phyloP scores from a whole-genome alignment of 2,797 vertebrate species.

The Sebastes iracundus region DNA sequence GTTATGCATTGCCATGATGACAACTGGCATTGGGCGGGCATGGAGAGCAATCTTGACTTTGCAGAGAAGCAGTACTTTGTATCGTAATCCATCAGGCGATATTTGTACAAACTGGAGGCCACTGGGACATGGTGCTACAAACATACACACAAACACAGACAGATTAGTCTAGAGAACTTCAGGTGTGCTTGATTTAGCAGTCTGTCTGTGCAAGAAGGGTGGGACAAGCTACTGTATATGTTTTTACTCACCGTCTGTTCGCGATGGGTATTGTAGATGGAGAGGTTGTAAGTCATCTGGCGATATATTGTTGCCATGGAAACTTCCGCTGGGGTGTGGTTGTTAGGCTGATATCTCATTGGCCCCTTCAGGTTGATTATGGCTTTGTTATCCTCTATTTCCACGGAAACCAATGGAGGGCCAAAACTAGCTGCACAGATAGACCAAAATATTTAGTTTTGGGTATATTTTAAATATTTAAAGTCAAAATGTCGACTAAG shows the following conservation, averaged over 20 bases:
- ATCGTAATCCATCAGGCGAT: constrained; percentile 47
- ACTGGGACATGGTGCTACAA: constrained; percentile 53
- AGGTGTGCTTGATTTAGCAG: background rate
- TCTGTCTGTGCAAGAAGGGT: background rate
- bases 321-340: constrained; percentile 25
- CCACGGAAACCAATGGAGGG: constrained; percentile 71
- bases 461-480: background rate
- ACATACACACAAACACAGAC: background rate
- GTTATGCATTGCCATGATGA: constrained; percentile 68
- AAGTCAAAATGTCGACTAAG: background rate
- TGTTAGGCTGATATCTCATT: constrained; percentile 66
- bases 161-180: background rate
- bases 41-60: constrained; percentile 24
- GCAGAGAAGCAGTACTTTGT: constrained; percentile 78
- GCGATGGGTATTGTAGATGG: constrained; percentile 43
- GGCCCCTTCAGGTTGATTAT: constrained; percentile 74
- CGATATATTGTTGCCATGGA: constrained; percentile 70
- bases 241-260: constrained; percentile 56
- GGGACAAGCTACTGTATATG: background rate
- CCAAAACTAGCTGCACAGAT: constrained; percentile 73
- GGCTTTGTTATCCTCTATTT: constrained; percentile 50
- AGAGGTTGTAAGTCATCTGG: constrained; percentile 75
- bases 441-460: background rate
- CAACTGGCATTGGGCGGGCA: constrained; percentile 26
- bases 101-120: constrained; percentile 12